Conservation (phyloP, 2,888 invertebrate species). For the Drosophila parthenogenetica region DNA sequence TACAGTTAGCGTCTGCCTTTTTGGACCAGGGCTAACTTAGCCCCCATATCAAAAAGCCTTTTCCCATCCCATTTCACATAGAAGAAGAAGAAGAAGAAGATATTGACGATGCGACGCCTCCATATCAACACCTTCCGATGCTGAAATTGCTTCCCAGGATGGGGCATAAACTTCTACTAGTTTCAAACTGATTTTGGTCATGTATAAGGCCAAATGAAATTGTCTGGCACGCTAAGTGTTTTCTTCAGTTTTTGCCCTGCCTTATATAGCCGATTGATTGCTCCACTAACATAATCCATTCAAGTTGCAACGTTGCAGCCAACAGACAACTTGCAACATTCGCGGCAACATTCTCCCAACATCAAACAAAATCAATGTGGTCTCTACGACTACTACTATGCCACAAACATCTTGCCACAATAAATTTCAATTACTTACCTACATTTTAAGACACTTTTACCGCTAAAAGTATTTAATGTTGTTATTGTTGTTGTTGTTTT, state of each 20-base stretch:
- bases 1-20: slow-evolving; percentile 24
- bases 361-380: slow-evolving; percentile 60
- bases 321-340: slow-evolving; percentile 41
- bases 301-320: slow-evolving; percentile 39
- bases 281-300: slow-evolving; percentile 76
- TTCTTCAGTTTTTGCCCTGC: slow-evolving; percentile 68
- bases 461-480: slow-evolving; percentile 70
- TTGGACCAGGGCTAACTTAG: slow-evolving; percentile 51
- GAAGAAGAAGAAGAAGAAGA: slow-evolving; percentile 17
- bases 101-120: slow-evolving; percentile 40
- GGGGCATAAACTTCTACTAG: slow-evolving; percentile 49
- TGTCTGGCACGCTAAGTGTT: slow-evolving; percentile 75
- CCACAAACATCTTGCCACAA: slow-evolving; percentile 74
- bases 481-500: slow-evolving; percentile 36
- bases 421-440: slow-evolving; percentile 82
- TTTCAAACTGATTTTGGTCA: slow-evolving; percentile 62
- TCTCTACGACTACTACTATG: slow-evolving; percentile 41
- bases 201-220: slow-evolving; percentile 74
- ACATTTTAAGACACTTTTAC: slow-evolving; percentile 82
- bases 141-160: slow-evolving; percentile 59
- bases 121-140: slow-evolving; percentile 60
- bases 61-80: slow-evolving; percentile 49
- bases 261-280: slow-evolving; percentile 82
- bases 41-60: slow-evolving; percentile 73
- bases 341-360: slow-evolving; percentile 60